Evolutionary conservation across 2,888 invertebrate species (phyloP).

Genomic region (Drosophila heteroneura): DNA sequence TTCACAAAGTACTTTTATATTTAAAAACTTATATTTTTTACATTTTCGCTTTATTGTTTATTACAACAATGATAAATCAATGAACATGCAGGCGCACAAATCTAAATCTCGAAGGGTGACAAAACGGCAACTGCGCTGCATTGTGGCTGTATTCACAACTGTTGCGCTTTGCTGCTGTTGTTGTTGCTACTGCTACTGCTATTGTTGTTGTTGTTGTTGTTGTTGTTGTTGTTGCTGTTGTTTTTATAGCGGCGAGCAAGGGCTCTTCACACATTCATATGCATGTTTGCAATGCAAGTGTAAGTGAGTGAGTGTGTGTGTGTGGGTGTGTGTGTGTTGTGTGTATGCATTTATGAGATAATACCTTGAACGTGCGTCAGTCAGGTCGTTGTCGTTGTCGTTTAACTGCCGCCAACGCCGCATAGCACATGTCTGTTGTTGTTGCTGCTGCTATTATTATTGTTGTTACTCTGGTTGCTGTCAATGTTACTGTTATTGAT

Average conservation of each 20-base stretch:
- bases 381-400: constrained; percentile 76
- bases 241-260: constrained; percentile 54
- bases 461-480: constrained; percentile 19
- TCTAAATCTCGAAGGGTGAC: constrained; percentile 40
- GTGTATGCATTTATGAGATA: constrained; percentile 69
- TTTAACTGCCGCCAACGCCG: constrained; percentile 69
- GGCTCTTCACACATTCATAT: constrained; percentile 42
- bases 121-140: constrained; percentile 41
- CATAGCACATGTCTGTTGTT: constrained; percentile 39
- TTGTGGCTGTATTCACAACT: constrained; percentile 60
- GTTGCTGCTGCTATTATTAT: constrained; percentile 20
- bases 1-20: constrained; percentile 31
- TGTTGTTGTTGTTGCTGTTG: constrained; percentile 40
- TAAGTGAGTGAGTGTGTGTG: constrained; percentile 9
- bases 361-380: constrained; percentile 81
- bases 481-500: constrained; percentile 23
- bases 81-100: constrained; percentile 32
- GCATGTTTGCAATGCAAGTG: constrained; percentile 12
- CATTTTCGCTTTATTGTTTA: constrained; percentile 18
- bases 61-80: constrained; percentile 50
- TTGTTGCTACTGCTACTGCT: constrained; percentile 34
- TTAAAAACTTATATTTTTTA: constrained; percentile 13
- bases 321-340: constrained; percentile 27
- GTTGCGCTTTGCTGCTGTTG: constrained; percentile 57
- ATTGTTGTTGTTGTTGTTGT: constrained; percentile 37